A percentile compares a stretch with the other conserved stretches of the same genome.
Evolutionary conservation across 2,113 vertebrate species (phyloP).

Genomic region (Pachypanchax playfairii): DNA sequence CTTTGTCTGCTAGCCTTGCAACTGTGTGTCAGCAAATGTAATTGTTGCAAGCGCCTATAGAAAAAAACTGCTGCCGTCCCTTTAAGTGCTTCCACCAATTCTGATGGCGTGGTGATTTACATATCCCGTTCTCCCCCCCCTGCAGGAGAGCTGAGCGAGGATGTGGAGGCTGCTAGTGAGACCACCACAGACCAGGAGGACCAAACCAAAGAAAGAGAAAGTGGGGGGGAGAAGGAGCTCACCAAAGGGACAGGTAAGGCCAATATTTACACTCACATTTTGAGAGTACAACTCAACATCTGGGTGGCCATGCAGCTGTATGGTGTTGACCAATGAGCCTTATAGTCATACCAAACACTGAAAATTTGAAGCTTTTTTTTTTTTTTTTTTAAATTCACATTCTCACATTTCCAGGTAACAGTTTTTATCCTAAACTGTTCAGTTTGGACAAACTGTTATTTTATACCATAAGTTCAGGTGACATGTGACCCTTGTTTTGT

Average conservation of each 20-base stretch:
- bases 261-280: slow-evolving; percentile 68
- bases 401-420: slow-evolving; percentile 38
- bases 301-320: slow-evolving; percentile 38
- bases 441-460: slow-evolving; percentile 51
- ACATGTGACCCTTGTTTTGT: slow-evolving; percentile 67
- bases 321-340: slow-evolving; percentile 39
- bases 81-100: slow-evolving; percentile 88
- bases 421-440: slow-evolving; percentile 47
- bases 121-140: slow-evolving; percentile 81
- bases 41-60: slow-evolving; percentile 81
- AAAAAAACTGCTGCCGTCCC: slow-evolving; percentile 82
- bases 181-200: slow-evolving; percentile 90
- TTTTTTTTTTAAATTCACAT: slow-evolving; percentile 33
- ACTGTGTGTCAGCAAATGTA: slow-evolving; percentile 80
- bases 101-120: slow-evolving; percentile 85
- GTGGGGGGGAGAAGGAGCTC: slow-evolving; percentile 91
- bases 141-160: slow-evolving; percentile 93
- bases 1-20: slow-evolving; percentile 77
- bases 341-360: slow-evolving; percentile 57
- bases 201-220: slow-evolving; percentile 92
- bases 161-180: slow-evolving; percentile 93
- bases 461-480: slow-evolving; percentile 59
- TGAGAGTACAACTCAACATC: slow-evolving; percentile 30
- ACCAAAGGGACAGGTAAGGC: slow-evolving; percentile 92
- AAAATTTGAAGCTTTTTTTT: slow-evolving; percentile 40